phyloP scores from a whole-genome alignment of 1,140 invertebrate genomes.

The Drosophila sp. region DNA sequence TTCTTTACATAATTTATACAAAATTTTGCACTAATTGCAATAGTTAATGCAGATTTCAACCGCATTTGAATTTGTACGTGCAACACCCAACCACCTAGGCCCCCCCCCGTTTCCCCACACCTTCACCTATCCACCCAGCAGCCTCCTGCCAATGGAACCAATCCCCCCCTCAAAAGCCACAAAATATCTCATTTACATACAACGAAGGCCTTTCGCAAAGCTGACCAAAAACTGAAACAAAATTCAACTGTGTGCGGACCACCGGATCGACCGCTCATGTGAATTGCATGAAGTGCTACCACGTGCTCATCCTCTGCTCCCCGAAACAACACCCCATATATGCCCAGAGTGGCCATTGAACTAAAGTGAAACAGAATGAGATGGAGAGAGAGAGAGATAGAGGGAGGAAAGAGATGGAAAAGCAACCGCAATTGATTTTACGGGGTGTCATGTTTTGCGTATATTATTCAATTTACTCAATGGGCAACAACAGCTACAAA shows the following conservation, averaged over 20 bases:
- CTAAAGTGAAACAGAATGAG: conserved; percentile 22
- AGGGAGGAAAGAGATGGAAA: neutral
- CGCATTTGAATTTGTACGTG: conserved; percentile 74
- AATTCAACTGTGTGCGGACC: conserved; percentile 40
- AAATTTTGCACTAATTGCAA: conserved; percentile 80
- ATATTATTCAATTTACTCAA: conserved; percentile 44
- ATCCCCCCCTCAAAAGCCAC: conserved; percentile 39
- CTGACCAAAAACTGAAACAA: conserved; percentile 48
- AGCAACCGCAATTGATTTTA: conserved; percentile 69
- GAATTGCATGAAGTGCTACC: conserved; percentile 75
- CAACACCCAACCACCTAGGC: conserved; percentile 10
- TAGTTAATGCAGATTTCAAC: conserved; percentile 81
- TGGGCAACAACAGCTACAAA: conserved; percentile 6
- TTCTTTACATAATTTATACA: conserved; percentile 80
- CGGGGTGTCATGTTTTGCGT: conserved; percentile 44
- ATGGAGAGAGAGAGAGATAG: conserved; percentile 38
- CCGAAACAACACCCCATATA: neutral
- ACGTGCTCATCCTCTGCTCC: conserved; percentile 24
- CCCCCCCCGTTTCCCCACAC: conserved; percentile 15
- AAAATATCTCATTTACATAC: conserved; percentile 78
- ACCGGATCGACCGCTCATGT: conserved; percentile 64
- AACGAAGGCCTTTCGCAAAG: conserved; percentile 40
- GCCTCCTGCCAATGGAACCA: neutral
- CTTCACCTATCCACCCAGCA: conserved; percentile 26
- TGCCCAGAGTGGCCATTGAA: conserved; percentile 40